Percentiles rank a stretch among this genome's conserved stretches.
Conservation (phyloP, 2,797 vertebrate genomes). For the Bradypodion pumilum region DNA sequence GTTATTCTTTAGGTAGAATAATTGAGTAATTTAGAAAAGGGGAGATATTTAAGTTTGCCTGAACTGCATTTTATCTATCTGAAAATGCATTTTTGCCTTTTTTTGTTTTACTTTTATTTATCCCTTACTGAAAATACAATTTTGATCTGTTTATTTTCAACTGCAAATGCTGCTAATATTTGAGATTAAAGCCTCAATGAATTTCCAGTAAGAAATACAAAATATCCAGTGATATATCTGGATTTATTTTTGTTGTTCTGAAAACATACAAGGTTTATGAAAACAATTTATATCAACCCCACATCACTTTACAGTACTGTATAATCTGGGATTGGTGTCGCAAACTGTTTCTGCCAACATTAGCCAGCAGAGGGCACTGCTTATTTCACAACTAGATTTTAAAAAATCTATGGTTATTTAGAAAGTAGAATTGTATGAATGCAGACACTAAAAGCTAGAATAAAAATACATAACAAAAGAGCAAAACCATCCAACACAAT, state of each 20-base stretch:
- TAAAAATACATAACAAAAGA: neutral
- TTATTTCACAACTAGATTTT: neutral
- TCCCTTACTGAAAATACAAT: neutral
- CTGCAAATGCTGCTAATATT: neutral
- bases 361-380: conserved; percentile 49
- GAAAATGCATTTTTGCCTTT: too few species aligned
- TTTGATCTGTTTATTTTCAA: neutral
- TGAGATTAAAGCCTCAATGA: rapidly evolving
- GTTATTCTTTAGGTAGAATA: neutral
- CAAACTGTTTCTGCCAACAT: conserved; percentile 1
- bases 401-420: neutral
- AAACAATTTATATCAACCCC: neutral
- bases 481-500: too few species aligned
- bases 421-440: neutral
- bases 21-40: neutral
- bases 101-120: too few species aligned
- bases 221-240: neutral
- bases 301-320: neutral
- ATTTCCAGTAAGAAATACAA: neutral
- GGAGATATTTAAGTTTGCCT: too few species aligned
- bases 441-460: neutral
- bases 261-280: neutral
- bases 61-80: too few species aligned
- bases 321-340: neutral
- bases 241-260: neutral